Evolutionary conservation across 1,140 invertebrate species (phyloP).

Genomic region (Sminthurinus signatus): DNA sequence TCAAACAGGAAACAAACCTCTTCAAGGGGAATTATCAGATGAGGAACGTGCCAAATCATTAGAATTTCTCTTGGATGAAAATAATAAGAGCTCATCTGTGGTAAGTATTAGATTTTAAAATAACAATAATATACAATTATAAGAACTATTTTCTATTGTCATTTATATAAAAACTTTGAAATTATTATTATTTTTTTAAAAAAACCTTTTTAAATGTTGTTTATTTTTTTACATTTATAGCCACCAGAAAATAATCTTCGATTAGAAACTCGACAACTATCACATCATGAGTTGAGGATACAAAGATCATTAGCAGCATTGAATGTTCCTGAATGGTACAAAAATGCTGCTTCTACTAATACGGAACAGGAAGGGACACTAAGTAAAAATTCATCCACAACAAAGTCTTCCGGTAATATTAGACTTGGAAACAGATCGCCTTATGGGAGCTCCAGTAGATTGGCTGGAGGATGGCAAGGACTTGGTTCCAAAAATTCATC

Average conservation of each 20-base stretch:
- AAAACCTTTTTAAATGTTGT: conserved; percentile 2
- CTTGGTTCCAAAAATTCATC: too few species aligned
- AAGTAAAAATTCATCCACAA: background rate
- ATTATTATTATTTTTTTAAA: background rate
- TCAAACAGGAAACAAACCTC: background rate
- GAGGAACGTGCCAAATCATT: conserved; percentile 40
- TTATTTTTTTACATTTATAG: conserved; percentile 52
- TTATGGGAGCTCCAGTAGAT: conserved; percentile 37
- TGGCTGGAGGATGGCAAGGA: conserved; percentile 50
- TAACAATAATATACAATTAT: background rate
- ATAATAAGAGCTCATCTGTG: conserved; percentile 32
- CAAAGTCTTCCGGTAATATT: background rate
- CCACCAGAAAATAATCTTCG: conserved; percentile 88
- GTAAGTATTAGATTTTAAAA: too few species aligned
- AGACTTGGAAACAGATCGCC: conserved; percentile 21
- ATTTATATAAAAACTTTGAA: background rate
- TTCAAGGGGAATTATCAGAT: conserved; percentile 22
- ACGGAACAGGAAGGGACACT: background rate
- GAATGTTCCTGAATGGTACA: conserved; percentile 90
- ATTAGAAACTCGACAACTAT: conserved; percentile 67
- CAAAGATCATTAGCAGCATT: conserved; percentile 85
- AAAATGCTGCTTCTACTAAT: conserved; percentile 50
- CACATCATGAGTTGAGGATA: conserved; percentile 85
- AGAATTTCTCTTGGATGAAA: conserved; percentile 27
- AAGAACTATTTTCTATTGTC: background rate